Base-by-base conservation (phyloP, 2,113 vertebrate genomes). In the Tetrax tetrax region DNA sequence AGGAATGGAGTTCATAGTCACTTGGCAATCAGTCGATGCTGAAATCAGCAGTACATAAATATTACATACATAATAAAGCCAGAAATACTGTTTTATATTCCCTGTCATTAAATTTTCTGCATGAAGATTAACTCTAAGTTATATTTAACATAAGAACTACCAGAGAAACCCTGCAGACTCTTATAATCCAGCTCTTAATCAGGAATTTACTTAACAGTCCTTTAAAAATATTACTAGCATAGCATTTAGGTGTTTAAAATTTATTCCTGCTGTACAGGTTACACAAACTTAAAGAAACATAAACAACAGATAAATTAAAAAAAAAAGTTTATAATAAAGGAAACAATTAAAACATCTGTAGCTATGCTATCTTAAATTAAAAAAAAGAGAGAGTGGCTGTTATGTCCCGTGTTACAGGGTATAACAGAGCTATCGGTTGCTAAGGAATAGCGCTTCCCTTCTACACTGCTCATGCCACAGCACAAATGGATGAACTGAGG, bases 321-420 rank as follows among this genome's bases (percentile, higher is more conserved):
- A 41, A 79, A 80, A 80, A 14, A 2, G 9, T 8, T 87, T 64
- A 27, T 25, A 79, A 54, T 59, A 24, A 56, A 37, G 4, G 47
- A 56, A 79, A 60, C 10, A 72, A 77, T 4, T 9, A 74, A 79
- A 81, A 45, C 5, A 6, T 21, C 45, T 61, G 31, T 11, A 61
- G 19, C 5, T 54, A 43, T 9, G 6, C 13, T 79, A 31, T 12
- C 60, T 82, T 78, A 81, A 76, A 89, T 22, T 16, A 28, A 56
- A 54, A 54, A 56, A 56, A 56, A 29, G 18, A 38, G 38, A 68
- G 9, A 53, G 10, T 28, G 31, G 41, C 12, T 74, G 10, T 50
- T 77, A 25, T 0, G 1, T 45, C 18, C 6, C 4, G 0, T 20
- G 10, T 57, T 56, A 50, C 2, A 59, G 28, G 6, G 20, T 47